These are phyloP conservation scores for Agonopterix arenella DNA, from an alignment of 2,888 invertebrate species.

Conservation along the genomic window DNA sequence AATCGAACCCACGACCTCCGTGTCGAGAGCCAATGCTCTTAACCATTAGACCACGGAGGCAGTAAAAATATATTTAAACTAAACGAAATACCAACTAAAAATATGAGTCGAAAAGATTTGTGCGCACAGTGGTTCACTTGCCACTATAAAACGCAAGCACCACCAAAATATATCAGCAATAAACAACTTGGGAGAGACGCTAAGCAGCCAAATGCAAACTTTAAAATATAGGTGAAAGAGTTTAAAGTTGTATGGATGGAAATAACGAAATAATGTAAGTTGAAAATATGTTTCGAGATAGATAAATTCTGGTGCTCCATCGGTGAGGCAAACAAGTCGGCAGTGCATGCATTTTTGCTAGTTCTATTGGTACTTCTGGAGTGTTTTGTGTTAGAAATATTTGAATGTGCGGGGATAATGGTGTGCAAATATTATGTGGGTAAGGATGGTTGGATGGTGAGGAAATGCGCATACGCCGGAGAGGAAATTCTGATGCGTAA, in stretches of 20 bases:
- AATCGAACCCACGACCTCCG: no score
- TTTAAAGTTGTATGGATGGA: slow-evolving; percentile 14
- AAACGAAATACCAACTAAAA: slow-evolving; percentile 25
- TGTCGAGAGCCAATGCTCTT: no score
- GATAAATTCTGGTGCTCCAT: slow-evolving; percentile 35
- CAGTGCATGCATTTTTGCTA: slow-evolving; percentile 33
- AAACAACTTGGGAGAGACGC: slow-evolving; percentile 30
- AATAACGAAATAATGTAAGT: slow-evolving; percentile 37
- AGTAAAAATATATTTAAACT: not conserved
- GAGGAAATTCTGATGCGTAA: no score
- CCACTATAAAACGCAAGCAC: slow-evolving; percentile 45
- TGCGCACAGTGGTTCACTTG: slow-evolving; percentile 24
- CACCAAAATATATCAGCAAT: slow-evolving; percentile 51
- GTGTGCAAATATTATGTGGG: slow-evolving; percentile 1
- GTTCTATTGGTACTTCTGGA: slow-evolving; percentile 9
- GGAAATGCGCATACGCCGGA: no score
- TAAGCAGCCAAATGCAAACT: slow-evolving; percentile 14
- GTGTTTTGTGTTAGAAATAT: not conserved
- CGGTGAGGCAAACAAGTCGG: slow-evolving; percentile 32
- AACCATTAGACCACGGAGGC: no score
- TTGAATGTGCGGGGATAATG: slow-evolving; percentile 1
- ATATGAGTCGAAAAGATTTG: slow-evolving; percentile 52
- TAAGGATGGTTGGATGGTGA: no score
- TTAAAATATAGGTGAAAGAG: slow-evolving; percentile 17
- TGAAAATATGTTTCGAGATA: slow-evolving; percentile 41